phyloP scores from a whole-genome alignment of 2,888 invertebrate species.

The Agonopterix subpropinquella region DNA sequence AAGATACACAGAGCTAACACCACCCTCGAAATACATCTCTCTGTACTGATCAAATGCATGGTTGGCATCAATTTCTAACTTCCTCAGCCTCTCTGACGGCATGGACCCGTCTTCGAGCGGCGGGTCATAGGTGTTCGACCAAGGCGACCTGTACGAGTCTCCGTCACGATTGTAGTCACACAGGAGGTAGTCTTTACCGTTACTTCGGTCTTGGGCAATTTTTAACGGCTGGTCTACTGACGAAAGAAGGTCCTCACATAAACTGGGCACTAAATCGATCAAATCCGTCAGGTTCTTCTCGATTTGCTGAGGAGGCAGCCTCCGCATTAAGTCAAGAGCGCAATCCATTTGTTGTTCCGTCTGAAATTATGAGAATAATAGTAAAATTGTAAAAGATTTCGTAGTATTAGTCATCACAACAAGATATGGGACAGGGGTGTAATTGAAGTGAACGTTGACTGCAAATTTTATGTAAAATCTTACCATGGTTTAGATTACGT shows the following conservation, averaged over 20 bases:
- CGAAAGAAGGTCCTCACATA: slow-evolving; percentile 97
- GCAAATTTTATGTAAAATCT: slow-evolving; percentile 1
- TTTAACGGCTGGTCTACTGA: slow-evolving; percentile 99
- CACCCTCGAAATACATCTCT: slow-evolving; percentile 99
- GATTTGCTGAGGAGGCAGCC: slow-evolving; percentile 99
- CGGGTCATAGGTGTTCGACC: slow-evolving; percentile 99
- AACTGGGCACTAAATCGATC: slow-evolving; percentile 95
- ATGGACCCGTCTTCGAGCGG: slow-evolving; percentile 98
- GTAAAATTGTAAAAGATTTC: slow-evolving; percentile 22
- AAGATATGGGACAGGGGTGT: slow-evolving; percentile 20
- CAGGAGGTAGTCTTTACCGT: slow-evolving; percentile 96
- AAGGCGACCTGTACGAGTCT: slow-evolving; percentile 98
- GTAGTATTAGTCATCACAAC: slow-evolving; percentile 68
- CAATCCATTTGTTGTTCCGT: slow-evolving; percentile 98
- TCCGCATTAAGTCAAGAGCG: slow-evolving; percentile 98
- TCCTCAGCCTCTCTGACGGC: slow-evolving; percentile 96
- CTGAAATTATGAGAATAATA: slow-evolving; percentile 64
- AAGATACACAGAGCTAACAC: slow-evolving; percentile 98
- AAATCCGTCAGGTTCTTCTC: slow-evolving; percentile 98
- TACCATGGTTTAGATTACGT: slow-evolving; percentile 20
- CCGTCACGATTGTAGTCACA: slow-evolving; percentile 99
- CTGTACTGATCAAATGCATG: slow-evolving; percentile 99
- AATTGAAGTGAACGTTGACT: not conserved
- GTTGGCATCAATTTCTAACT: slow-evolving; percentile 98
- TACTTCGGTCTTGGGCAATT: slow-evolving; percentile 95